Evolutionary conservation across 2,888 invertebrate species (phyloP).

Genomic region (Drosophila falleni): DNA sequence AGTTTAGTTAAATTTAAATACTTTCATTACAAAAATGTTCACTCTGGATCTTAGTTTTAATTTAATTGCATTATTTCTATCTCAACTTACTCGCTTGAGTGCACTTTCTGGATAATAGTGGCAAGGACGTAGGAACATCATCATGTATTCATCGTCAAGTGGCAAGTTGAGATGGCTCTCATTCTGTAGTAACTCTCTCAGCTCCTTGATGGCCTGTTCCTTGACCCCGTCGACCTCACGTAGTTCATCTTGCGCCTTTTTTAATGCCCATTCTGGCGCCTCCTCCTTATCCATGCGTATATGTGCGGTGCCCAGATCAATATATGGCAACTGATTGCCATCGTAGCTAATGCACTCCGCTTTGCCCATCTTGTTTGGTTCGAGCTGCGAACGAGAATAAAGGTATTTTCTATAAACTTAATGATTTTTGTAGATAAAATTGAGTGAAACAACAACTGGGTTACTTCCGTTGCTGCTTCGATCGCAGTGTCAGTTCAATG

Average conservation of each 20-base stretch:
- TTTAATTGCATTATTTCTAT: too few species aligned
- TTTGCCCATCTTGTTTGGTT: slow-evolving; percentile 72
- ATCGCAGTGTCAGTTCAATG: slow-evolving; percentile 62
- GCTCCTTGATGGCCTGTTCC: slow-evolving; percentile 87
- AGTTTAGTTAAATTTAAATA: too few species aligned
- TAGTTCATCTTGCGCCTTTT: slow-evolving; percentile 89
- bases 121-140: slow-evolving; percentile 93
- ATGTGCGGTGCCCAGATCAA: slow-evolving; percentile 87
- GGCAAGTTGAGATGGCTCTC: slow-evolving; percentile 89
- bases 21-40: too few species aligned
- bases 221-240: slow-evolving; percentile 90
- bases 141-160: slow-evolving; percentile 90
- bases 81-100: slow-evolving; percentile 88
- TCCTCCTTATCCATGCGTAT: slow-evolving; percentile 89
- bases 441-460: slow-evolving; percentile 56
- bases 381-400: slow-evolving; percentile 67
- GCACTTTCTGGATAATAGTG: slow-evolving; percentile 95
- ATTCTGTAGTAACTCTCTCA: slow-evolving; percentile 86
- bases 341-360: slow-evolving; percentile 86
- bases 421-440: slow-evolving; percentile 54
- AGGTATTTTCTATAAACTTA: slow-evolving; percentile 35
- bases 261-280: slow-evolving; percentile 86
- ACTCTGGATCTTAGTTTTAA: too few species aligned
- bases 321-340: slow-evolving; percentile 87
- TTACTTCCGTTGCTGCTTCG: slow-evolving; percentile 62